phyloP scores from a whole-genome alignment of 2,113 vertebrate species.

The Burhinus bistriatus region DNA sequence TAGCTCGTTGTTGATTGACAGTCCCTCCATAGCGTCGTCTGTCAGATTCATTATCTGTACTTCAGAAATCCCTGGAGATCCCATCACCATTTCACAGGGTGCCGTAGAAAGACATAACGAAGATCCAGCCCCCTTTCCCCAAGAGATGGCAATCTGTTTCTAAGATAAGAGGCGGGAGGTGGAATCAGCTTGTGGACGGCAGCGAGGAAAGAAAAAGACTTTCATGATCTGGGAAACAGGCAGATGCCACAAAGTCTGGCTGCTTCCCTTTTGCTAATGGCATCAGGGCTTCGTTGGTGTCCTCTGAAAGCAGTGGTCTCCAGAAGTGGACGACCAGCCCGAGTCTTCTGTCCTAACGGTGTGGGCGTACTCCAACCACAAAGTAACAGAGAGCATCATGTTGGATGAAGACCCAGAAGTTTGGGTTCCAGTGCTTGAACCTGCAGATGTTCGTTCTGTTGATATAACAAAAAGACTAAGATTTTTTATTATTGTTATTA shows the following conservation, averaged over 20 bases:
- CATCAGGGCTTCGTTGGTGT: neutral
- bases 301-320: neutral
- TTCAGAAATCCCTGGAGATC: slow-evolving; percentile 31
- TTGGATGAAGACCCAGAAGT: neutral
- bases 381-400: neutral
- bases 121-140: neutral
- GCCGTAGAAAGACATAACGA: neutral
- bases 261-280: neutral
- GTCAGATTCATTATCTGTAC: slow-evolving; percentile 17
- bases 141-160: neutral
- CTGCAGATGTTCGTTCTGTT: neutral
- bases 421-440: neutral
- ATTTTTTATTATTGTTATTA: neutral
- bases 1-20: neutral
- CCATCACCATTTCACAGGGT: neutral
- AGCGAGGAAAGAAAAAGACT: neutral
- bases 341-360: neutral
- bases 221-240: neutral
- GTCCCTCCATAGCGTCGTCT: neutral
- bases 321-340: neutral
- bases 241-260: neutral
- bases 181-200: neutral
- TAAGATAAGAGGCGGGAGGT: neutral
- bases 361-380: neutral
- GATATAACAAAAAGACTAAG: neutral